Conservation (phyloP, 2,888 invertebrate genomes). For the Stenodera caucasica region DNA sequence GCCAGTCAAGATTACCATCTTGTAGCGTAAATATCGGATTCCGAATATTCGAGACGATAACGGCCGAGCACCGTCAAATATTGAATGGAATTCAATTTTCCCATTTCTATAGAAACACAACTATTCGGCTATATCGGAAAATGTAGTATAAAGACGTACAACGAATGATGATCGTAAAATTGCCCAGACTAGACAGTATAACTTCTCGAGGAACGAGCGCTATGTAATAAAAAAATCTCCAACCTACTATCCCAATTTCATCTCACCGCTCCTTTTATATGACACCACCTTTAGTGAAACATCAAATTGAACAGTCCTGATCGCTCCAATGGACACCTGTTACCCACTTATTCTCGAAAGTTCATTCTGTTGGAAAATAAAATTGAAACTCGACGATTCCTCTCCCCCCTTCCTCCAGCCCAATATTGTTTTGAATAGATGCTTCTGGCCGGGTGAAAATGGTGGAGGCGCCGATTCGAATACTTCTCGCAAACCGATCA, state of each 20-base stretch:
- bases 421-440: no score
- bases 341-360: not conserved
- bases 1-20: not conserved
- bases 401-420: not conserved
- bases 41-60: no score
- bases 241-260: not conserved
- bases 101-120: not conserved
- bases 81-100: constrained; percentile 1
- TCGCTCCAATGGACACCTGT: constrained; percentile 7
- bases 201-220: not conserved
- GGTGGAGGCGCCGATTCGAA: no score
- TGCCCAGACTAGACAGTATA: not conserved
- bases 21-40: no score
- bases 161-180: not conserved
- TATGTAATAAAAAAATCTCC: not conserved
- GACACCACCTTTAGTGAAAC: not conserved
- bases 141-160: not conserved
- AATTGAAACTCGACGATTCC: not conserved
- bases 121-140: not conserved
- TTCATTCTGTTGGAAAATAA: not conserved
- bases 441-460: no score
- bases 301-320: not conserved
- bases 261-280: not conserved
- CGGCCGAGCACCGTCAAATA: not conserved
- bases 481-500: no score